Evolutionary conservation across 1,140 invertebrate species (phyloP).

Genomic region (Monomorium pharaonis): DNA sequence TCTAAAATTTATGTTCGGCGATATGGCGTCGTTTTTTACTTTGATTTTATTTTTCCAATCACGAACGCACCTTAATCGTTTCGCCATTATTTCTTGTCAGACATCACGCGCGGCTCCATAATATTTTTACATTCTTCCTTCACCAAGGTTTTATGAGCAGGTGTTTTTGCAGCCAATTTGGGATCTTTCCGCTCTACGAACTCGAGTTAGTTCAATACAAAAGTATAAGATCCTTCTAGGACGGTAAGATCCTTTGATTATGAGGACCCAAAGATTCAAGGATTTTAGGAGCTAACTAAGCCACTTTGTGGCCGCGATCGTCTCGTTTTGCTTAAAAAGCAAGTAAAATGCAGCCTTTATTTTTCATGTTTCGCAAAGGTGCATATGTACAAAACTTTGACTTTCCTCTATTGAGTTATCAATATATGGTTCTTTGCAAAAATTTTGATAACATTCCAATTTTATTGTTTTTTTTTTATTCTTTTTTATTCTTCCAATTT

Average conservation of each 20-base stretch:
- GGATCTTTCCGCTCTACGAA: constrained; percentile 32
- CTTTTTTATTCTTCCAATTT: background rate
- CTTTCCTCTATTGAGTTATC: constrained; percentile 26
- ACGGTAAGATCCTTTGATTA: constrained; percentile 56
- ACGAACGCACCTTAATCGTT: background rate
- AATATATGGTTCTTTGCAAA: constrained; percentile 10
- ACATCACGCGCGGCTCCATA: constrained; percentile 25
- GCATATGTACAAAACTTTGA: constrained; percentile 69
- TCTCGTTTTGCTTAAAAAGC: constrained; percentile 45
- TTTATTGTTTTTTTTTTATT: background rate
- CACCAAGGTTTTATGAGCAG: constrained; percentile 25
- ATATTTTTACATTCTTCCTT: constrained; percentile 33
- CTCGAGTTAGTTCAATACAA: constrained; percentile 35
- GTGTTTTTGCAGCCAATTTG: constrained; percentile 27
- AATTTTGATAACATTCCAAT: constrained; percentile 4
- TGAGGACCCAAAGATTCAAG: constrained; percentile 47
- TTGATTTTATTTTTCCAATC: constrained; percentile 22
- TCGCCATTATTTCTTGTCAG: constrained; percentile 26
- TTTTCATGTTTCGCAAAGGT: constrained; percentile 44
- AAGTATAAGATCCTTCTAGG: constrained; percentile 57
- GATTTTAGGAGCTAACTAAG: constrained; percentile 45
- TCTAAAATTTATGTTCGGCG: constrained; percentile 61
- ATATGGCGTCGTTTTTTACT: constrained; percentile 35
- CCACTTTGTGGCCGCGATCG: constrained; percentile 47
- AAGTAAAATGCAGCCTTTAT: constrained; percentile 53